phyloP scores from a whole-genome alignment of 1,140 invertebrate species.

The Acromyrmex charruanus region DNA sequence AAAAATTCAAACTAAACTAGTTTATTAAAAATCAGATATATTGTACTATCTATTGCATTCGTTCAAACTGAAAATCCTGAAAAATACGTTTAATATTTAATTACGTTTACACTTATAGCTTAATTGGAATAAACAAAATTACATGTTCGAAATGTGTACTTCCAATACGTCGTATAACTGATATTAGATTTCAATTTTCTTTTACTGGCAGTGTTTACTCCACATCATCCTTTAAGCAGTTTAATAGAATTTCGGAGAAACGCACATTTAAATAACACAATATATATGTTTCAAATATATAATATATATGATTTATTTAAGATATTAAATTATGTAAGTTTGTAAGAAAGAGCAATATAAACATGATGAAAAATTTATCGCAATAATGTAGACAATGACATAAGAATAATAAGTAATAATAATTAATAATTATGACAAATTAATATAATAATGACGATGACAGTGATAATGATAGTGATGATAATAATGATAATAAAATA shows the following conservation, averaged over 20 bases:
- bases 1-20: constrained; percentile 32
- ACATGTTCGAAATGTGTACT: neutral
- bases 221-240: constrained; percentile 72
- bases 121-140: constrained; percentile 19
- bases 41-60: neutral
- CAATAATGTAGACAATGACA: constrained; percentile 26
- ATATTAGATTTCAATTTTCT: constrained; percentile 50
- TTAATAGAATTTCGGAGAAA: constrained; percentile 52
- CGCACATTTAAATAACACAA: constrained; percentile 43
- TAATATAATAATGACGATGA: constrained; percentile 48
- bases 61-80: constrained; percentile 9
- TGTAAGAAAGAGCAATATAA: constrained; percentile 67
- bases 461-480: constrained; percentile 41
- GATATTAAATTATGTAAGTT: constrained; percentile 61
- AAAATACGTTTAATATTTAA: constrained; percentile 3
- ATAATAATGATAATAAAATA: constrained; percentile 46
- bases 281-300: constrained; percentile 42
- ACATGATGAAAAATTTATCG: constrained; percentile 51
- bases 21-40: constrained; percentile 32
- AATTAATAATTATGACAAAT: constrained; percentile 45
- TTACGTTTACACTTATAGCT: constrained; percentile 8
- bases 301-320: constrained; percentile 55
- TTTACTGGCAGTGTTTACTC: constrained; percentile 76
- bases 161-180: neutral
- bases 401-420: constrained; percentile 54